A percentile compares a stretch with the other conserved stretches of the same genome.
Evolutionary conservation across 2,888 invertebrate species (phyloP).

Genomic region (Microchrysa polita): DNA sequence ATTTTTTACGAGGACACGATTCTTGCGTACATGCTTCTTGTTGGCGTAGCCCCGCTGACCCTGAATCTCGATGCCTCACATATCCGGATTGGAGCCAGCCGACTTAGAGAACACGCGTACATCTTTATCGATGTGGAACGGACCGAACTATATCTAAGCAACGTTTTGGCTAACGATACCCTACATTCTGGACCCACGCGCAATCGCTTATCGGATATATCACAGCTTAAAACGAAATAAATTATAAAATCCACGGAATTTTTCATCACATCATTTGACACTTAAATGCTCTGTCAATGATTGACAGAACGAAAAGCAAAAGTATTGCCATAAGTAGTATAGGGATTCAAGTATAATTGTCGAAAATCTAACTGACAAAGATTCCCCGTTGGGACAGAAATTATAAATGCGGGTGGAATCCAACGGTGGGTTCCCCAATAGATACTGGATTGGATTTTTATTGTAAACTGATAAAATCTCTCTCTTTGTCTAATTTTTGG

Average conservation of each 20-base stretch:
- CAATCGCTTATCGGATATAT: conserved; percentile 73
- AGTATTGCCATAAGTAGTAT: too few relatives aligned
- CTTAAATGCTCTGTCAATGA: conserved; percentile 43
- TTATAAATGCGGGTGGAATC: too few relatives aligned
- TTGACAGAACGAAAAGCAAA: too few relatives aligned
- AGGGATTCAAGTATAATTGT: too few relatives aligned
- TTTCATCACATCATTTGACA: conserved; percentile 50
- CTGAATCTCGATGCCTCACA: conserved; percentile 75
- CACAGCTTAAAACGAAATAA: conserved; percentile 58
- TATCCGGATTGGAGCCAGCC: conserved; percentile 69
- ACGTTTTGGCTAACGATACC: conserved; percentile 71
- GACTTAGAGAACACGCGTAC: conserved; percentile 77
- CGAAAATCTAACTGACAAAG: too few relatives aligned
- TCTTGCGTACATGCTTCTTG: conserved; percentile 69
- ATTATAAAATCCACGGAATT: conserved; percentile 48
- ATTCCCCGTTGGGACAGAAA: too few relatives aligned
- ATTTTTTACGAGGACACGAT: conserved; percentile 65
- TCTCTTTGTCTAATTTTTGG: too few relatives aligned
- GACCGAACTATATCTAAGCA: conserved; percentile 68
- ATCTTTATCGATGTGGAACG: conserved; percentile 69
- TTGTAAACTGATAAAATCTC: too few relatives aligned
- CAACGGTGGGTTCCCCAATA: too few relatives aligned
- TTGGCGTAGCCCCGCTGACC: conserved; percentile 76
- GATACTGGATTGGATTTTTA: too few relatives aligned
- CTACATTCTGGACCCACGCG: conserved; percentile 78